Base-by-base conservation (phyloP, 2,113 vertebrate genomes). In the Notarius quadriscutis region DNA sequence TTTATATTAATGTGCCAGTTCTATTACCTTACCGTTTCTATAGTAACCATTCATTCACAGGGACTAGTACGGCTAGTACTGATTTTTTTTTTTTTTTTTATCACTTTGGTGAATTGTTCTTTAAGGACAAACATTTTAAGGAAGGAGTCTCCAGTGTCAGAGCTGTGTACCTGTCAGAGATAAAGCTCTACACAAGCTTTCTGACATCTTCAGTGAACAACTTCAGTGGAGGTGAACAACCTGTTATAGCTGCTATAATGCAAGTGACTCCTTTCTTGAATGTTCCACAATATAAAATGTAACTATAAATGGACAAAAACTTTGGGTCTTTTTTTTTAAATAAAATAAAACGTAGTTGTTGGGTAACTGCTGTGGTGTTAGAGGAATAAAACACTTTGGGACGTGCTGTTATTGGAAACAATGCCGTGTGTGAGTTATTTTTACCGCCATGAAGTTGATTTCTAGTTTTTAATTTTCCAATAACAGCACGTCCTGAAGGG, bases 391-490 rank as follows among this genome's bases (percentile, higher is more conserved):
- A 41, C 27, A 6, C 34, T 9, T 1, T 2, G 25, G 27, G 7
- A 22, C 18, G 8, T 81, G 27, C 30, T 81, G 79, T 34, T 81
- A 58, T 41, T 81, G 79, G 79, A 41, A 62, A 81, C 57, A 62
- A 4, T 62, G 58, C 8, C 0, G 10, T 62, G 78, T 57, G 77
- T 50, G 18, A 51, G 12, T 9, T 77, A 41, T 41, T 34, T 34
- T 34, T 48, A 62, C 30, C 18, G 25, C 79, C 9, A 81, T 0
- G 25, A 1, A 34, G 7, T 62, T 11, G 8, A 34, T 62, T 41
- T 41, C 41, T 41, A 41, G 41, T 41, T 41, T 41, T 41, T 41
- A 1, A 41, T 12, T 81, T 62, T 58, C 2, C 22, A 80, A 20
- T 30, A 57, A 57, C 2, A 34, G 17, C 27, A 81, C 4, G 1